Conservation (phyloP, 2,113 vertebrate species). For the Rhombomys opimus region DNA sequence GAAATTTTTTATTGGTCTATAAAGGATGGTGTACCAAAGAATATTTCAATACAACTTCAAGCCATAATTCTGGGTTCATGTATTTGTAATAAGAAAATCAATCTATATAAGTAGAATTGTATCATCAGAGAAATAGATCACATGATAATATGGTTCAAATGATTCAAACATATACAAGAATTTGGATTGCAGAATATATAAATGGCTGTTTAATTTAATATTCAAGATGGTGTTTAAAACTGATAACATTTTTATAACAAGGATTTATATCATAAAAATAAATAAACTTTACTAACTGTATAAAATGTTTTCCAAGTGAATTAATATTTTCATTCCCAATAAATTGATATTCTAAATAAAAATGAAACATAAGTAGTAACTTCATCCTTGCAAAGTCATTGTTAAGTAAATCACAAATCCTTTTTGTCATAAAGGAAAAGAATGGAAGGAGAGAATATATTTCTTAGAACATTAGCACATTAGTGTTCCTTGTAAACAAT, state of each 20-base stretch:
- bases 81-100: neutral
- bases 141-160: neutral
- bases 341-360: neutral
- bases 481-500: neutral
- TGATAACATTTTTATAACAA: neutral
- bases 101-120: neutral
- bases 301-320: neutral
- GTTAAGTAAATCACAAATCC: neutral
- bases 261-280: neutral
- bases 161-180: neutral
- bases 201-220: neutral
- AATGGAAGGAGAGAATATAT: neutral
- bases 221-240: neutral
- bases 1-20: neutral
- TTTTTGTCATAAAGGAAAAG: neutral
- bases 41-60: neutral
- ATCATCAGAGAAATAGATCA: neutral
- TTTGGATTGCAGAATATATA: neutral
- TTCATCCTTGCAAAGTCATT: neutral
- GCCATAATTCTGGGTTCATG: neutral
- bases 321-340: neutral
- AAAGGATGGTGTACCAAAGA: neutral
- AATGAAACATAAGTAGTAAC: neutral
- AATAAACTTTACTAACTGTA: neutral
- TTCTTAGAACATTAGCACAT: neutral